Evolutionary conservation across 2,797 vertebrate genomes (phyloP), one percentile per base, ranked within the genome.

Genomic region (Florisuga fusca): DNA sequence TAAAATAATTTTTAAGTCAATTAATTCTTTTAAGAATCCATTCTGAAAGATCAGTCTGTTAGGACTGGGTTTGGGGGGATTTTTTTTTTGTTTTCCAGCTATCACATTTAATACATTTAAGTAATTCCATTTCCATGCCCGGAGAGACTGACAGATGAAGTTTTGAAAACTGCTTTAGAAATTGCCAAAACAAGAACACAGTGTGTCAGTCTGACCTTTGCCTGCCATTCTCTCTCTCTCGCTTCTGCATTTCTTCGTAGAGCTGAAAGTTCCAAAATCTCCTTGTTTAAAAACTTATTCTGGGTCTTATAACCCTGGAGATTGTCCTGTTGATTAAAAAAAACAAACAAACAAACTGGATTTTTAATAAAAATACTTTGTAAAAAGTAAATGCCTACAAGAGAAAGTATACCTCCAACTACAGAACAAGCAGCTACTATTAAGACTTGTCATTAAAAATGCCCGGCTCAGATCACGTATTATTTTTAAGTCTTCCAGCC

Each of bases 231-330:
- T 90, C 98, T 98, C 94, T 99, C 99, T 94, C 99, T 97, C 57
- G 95, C 97, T 97, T 99, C 99, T 45, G 99, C 97, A 62, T 99
- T 99, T 97, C 99, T 98, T 94, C 99, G 98, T 53, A 99, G 97
- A 22, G 98, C 98, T 4, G 99, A 99, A 87, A 99, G 98, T 97
- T 99, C 99, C 97, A 99, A 96, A 94, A 99, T 99, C 96, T 99
- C 99, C 97, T 99, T 99, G 97, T 99, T 99, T 78, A 99, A 98
- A 95, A 99, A 99, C 86, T 98, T 99, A 97, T 99, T 99, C 97
- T 99, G 99, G 54, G 98, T 98, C 97, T 99, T 99, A 95, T 99
- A 99, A 55, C 99, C 99, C 89, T 99, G 99, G 78, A 99, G 98
- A 94, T 98, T 98, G 96, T 99, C 99, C 99, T 99, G 98, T 96